Base-by-base conservation (phyloP, 2,797 vertebrate genomes). In the Argyrosomus regius region DNA sequence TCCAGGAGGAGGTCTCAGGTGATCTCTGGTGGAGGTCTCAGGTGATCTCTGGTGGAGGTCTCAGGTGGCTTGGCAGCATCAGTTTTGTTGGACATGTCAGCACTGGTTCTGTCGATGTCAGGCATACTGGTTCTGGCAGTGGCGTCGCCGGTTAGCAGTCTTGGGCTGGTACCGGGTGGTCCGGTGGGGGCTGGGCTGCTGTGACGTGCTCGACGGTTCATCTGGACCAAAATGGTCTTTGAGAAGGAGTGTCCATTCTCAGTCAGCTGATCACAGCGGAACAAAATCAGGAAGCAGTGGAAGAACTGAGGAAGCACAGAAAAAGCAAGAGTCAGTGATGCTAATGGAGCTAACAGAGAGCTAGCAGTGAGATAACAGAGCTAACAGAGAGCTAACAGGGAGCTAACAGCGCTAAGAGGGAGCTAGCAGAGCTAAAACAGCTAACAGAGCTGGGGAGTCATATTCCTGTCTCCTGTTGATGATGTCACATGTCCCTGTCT, bases 201-300 rank as follows among this genome's bases (percentile, higher is more conserved):
- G 0, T 82, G 84, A 20, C 54, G 16, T 0, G 0, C 53, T 31
- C 63, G 91, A 69, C 85, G 90, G 53, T 92, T 89, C 53, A 93
- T 85, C 75, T 93, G 92, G 80, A 94, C 87, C 13, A 71, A 46
- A 0, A 83, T 95, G 49, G 90, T 90, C 78, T 90, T 95, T 52
- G 83, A 93, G 31, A 70, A 81, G 22, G 76, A 87, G 54, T 87
- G 78, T 66, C 85, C 75, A 3, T 90, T 87, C 69, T 84, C 75
- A 13, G 78, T 56, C 12, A 83, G 77, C 77, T 75, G 72, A 78
- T 72, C 43, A 65, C 94, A 94, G 53, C 86, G 89, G 76, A 95
- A 92, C 71, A 95, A 92, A 79, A 89, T 88, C 41, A 95, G 88
- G 90, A 96, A 96, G 78, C 95, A 96, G 85, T 92, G 93, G 85